A percentile compares a stretch with the other conserved stretches of the same genome.
Conservation (phyloP, 2,113 vertebrate genomes). For the Apteryx mantelli region DNA sequence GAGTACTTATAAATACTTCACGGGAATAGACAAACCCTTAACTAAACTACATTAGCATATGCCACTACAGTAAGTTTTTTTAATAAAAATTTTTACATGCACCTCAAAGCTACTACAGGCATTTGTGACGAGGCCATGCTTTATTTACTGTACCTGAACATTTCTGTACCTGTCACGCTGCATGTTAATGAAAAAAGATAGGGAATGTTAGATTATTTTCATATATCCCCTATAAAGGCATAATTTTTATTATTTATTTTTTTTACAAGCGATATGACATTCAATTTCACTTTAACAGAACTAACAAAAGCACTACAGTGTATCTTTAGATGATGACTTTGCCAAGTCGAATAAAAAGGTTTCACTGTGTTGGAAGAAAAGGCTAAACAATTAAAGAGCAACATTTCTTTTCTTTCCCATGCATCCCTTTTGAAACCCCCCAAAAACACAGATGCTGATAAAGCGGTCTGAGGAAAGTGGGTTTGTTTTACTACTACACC, state of each 20-base stretch:
- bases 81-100: constrained; percentile 54
- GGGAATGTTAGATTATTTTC: constrained; percentile 72
- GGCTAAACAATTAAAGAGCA: neutral
- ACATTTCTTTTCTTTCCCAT: neutral
- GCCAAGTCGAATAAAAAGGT: constrained; percentile 28
- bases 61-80: constrained; percentile 16
- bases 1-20: neutral
- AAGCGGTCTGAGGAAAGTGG: neutral
- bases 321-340: neutral
- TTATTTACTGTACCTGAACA: constrained; percentile 82
- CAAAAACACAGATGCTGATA: neutral
- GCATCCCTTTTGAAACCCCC: neutral
- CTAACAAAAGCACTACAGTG: neutral
- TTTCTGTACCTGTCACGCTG: constrained; percentile 88
- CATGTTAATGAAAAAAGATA: constrained; percentile 84
- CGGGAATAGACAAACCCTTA: neutral
- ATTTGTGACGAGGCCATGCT: constrained; percentile 53
- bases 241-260: neutral
- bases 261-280: neutral
- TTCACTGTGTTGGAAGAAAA: neutral
- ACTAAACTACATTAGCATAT: constrained; percentile 17
- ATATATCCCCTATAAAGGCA: neutral
- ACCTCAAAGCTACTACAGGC: constrained; percentile 50
- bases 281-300: neutral
- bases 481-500: neutral